These are phyloP conservation scores for Synanthedon formicaeformis DNA, from an alignment of 2,888 invertebrate species.

Conservation along the genomic window DNA sequence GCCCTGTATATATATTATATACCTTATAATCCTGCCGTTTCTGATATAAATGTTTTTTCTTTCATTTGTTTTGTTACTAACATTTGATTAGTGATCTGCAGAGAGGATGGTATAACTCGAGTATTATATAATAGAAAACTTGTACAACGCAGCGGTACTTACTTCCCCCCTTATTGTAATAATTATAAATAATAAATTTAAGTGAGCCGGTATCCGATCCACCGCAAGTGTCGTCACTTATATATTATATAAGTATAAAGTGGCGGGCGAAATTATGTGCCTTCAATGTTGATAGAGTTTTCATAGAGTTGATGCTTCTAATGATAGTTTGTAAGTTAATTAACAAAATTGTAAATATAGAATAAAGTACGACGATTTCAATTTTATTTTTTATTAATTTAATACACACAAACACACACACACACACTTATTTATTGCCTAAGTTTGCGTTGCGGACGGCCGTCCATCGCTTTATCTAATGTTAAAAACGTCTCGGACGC, in stretches of 20 bases:
- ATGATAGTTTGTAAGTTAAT: conserved; percentile 52
- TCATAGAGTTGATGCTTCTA: conserved; percentile 67
- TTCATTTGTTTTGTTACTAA: too few relatives aligned
- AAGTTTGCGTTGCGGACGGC: conserved; percentile 24
- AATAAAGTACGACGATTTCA: conserved; percentile 48
- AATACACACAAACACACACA: conserved; percentile 23
- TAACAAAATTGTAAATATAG: conserved; percentile 55
- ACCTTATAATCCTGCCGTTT: too few relatives aligned
- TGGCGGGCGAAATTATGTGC: conserved; percentile 69
- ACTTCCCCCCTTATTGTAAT: conserved; percentile 2
- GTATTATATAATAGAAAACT: background rate
- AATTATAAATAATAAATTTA: conserved; percentile 2
- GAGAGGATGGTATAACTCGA: too few relatives aligned
- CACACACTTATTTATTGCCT: conserved; percentile 55
- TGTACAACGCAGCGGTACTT: conserved; percentile 3
- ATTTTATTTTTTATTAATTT: conserved; percentile 64
- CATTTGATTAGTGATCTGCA: too few relatives aligned
- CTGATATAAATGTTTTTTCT: too few relatives aligned
- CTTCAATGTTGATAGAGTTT: conserved; percentile 67
- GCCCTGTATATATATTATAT: too few relatives aligned
- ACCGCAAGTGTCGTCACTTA: conserved; percentile 27
- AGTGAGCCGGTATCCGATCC: conserved; percentile 3
- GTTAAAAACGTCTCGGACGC: background rate
- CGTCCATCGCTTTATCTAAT: background rate
- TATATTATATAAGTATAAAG: conserved; percentile 23